Conservation (phyloP, 2,888 invertebrate species). For the Iselma pallidipennis region DNA sequence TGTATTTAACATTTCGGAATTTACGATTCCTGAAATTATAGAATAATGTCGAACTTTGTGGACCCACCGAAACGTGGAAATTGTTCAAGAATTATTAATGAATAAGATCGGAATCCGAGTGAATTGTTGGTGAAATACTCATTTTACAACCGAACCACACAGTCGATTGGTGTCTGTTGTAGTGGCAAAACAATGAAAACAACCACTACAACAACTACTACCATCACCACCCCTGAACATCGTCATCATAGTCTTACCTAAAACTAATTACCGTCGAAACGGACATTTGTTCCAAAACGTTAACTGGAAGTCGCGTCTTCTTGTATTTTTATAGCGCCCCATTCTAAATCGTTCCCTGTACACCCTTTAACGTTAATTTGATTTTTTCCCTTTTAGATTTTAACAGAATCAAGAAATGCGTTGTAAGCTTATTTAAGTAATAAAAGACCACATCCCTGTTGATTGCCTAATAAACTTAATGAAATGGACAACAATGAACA, state of each 20-base stretch:
- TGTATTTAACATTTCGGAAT: not conserved
- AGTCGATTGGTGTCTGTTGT: no score
- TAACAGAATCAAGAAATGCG: constrained; percentile 42
- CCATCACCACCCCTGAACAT: not conserved
- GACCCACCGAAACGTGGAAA: not conserved
- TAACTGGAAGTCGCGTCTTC: constrained; percentile 39
- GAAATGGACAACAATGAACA: constrained; percentile 35
- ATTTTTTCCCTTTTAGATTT: constrained; percentile 41
- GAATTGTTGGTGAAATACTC: not conserved
- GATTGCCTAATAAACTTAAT: constrained; percentile 49
- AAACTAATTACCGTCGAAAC: constrained; percentile 48
- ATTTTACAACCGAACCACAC: not conserved
- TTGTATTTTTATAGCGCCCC: constrained; percentile 47
- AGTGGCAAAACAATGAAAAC: not conserved
- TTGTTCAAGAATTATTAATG: not conserved
- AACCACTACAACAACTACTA: no score
- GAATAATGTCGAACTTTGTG: not conserved
- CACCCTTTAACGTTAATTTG: constrained; percentile 47
- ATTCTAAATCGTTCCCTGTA: constrained; percentile 44
- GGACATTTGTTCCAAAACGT: constrained; percentile 53
- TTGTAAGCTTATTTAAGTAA: constrained; percentile 44
- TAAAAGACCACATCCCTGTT: constrained; percentile 47
- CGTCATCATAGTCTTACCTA: constrained; percentile 33
- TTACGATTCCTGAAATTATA: not conserved
- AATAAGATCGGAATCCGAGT: not conserved